A percentile compares a stretch with the other conserved stretches of the same genome.
phyloP scores from a whole-genome alignment of 2,113 vertebrate species.

The Lampris incognitus region DNA sequence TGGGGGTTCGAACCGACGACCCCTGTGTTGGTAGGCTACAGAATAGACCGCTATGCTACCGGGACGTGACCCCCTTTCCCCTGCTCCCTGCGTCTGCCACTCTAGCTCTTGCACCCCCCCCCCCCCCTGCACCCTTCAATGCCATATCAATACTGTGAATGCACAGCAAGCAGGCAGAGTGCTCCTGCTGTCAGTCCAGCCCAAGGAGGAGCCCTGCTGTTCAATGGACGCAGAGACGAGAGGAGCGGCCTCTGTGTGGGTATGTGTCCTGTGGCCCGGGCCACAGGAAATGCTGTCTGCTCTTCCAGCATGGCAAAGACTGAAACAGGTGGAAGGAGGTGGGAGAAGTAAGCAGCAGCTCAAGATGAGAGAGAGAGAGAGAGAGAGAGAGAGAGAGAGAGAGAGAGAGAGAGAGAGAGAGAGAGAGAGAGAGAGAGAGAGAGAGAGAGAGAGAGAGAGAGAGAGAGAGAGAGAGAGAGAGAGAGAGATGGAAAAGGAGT shows the following conservation, averaged over 20 bases:
- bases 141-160: not conserved
- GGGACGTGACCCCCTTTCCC: not conserved
- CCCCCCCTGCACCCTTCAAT: not conserved
- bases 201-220: constrained; percentile 15
- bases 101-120: not conserved
- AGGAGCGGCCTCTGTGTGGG: not conserved
- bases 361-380: not conserved
- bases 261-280: too few species aligned
- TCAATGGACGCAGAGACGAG: constrained; percentile 23
- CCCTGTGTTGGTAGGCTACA: too few species aligned
- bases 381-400: not conserved
- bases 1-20: too few species aligned
- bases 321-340: too few species aligned
- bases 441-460: too few species aligned
- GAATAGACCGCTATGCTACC: too few species aligned
- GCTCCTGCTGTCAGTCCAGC: constrained; percentile 11
- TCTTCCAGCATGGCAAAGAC: too few species aligned
- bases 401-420: not conserved
- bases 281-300: too few species aligned
- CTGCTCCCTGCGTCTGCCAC: constrained; percentile 12
- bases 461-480: too few species aligned
- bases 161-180: not conserved
- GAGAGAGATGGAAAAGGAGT: too few species aligned
- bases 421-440: not conserved
- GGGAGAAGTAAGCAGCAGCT: not conserved